Conservation (phyloP, 2,113 vertebrate genomes). For the Girardinichthys multiradiatus region DNA sequence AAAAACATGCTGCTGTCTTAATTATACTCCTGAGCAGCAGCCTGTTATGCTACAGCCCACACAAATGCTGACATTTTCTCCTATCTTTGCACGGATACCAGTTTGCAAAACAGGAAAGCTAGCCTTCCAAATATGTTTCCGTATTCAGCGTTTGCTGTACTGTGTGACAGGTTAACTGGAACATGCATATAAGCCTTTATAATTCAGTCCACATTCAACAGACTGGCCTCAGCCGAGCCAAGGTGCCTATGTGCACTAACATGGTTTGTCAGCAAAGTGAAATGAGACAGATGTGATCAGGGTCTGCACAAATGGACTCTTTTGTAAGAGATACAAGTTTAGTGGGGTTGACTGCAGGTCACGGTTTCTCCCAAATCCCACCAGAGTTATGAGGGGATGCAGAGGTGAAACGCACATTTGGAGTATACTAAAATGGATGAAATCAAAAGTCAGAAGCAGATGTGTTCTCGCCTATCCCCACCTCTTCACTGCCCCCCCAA, state of each 20-base stretch:
- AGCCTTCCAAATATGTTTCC: conserved; percentile 30
- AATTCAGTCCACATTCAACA: conserved; percentile 50
- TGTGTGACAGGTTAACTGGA: conserved; percentile 48
- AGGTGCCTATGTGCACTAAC: conserved; percentile 55
- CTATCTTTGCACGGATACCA: not conserved
- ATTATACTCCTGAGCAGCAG: conserved; percentile 6
- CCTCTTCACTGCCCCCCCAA: not conserved
- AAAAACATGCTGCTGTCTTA: not conserved
- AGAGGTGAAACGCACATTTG: conserved; percentile 51
- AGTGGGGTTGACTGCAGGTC: conserved; percentile 67
- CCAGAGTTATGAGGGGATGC: conserved; percentile 26
- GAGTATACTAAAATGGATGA: conserved; percentile 39
- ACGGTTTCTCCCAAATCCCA: conserved; percentile 61
- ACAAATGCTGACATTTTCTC: not conserved
- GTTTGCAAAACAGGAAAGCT: conserved; percentile 8
- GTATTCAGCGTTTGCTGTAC: conserved; percentile 25
- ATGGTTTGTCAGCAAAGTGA: conserved; percentile 50
- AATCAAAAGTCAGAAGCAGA: conserved; percentile 62
- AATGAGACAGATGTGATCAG: conserved; percentile 66
- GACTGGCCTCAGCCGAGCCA: conserved; percentile 47
- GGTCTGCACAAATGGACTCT: conserved; percentile 65
- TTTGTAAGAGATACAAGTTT: conserved; percentile 47
- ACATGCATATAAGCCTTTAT: conserved; percentile 43
- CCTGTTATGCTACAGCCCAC: conserved; percentile 2
- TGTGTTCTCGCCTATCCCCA: conserved; percentile 43